These are phyloP conservation scores for Poicephalus gulielmi DNA, from an alignment of 2,113 vertebrate genomes.

Conservation along the genomic window DNA sequence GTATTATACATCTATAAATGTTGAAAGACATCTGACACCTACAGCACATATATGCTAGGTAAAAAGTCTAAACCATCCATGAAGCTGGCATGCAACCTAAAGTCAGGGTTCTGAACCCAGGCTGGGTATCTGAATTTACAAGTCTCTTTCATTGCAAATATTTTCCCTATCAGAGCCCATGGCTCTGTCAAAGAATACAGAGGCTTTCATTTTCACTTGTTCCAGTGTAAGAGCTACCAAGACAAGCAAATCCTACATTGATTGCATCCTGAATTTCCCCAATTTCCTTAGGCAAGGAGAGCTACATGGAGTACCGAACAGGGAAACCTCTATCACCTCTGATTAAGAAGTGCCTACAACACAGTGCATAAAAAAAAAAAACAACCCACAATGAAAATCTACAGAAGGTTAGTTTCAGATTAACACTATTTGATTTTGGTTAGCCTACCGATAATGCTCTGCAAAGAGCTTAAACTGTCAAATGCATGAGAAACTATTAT, in stretches of 20 bases:
- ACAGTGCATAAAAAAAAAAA: background rate
- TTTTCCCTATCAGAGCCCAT: background rate
- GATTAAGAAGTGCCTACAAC: background rate
- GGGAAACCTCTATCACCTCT: background rate
- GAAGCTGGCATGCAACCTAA: background rate
- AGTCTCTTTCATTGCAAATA: background rate
- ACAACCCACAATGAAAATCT: background rate
- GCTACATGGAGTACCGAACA: rapidly evolving
- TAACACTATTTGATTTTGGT: background rate
- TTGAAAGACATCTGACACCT: background rate
- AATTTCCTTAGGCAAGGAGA: background rate
- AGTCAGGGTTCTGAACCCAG: background rate
- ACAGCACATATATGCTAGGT: background rate
- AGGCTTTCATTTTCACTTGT: background rate
- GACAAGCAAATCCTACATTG: background rate
- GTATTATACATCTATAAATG: background rate
- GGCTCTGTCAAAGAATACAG: background rate
- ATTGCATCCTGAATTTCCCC: background rate
- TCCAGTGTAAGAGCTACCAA: background rate
- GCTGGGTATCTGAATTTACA: background rate
- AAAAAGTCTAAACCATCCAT: background rate
- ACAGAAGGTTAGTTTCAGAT: background rate
- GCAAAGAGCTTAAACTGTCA: background rate
- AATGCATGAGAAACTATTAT: background rate
- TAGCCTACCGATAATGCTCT: background rate